Conservation (phyloP, 1,140 invertebrate species). For the Pararge aegeria region DNA sequence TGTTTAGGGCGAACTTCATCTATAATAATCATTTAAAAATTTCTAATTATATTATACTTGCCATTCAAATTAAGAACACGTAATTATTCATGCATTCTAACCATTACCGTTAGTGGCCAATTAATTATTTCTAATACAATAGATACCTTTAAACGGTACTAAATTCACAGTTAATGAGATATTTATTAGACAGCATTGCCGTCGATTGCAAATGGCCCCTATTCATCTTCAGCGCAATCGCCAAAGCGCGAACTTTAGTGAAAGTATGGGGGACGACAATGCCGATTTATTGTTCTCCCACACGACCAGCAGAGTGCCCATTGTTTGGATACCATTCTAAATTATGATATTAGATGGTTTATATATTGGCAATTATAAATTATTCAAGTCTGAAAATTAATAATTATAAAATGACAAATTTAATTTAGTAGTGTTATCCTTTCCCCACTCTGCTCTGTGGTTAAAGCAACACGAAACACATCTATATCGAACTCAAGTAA, state of each 20-base stretch:
- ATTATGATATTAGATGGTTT: not conserved
- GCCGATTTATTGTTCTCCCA: slow-evolving; percentile 30
- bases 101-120: not conserved
- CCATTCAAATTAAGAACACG: not conserved
- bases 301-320: not conserved
- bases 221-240: slow-evolving; percentile 43
- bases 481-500: no score
- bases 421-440: no score
- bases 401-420: not conserved
- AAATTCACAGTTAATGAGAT: slow-evolving; percentile 20
- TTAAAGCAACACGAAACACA: no score
- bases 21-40: not conserved
- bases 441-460: no score
- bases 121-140: not conserved
- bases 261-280: slow-evolving; percentile 33
- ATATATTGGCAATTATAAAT: not conserved
- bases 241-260: slow-evolving; percentile 39
- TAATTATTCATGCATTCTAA: not conserved
- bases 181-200: slow-evolving; percentile 31
- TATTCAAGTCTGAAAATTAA: not conserved
- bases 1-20: no score
- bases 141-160: not conserved
- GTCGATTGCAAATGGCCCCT: slow-evolving; percentile 38
- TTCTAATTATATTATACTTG: not conserved
- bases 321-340: slow-evolving; percentile 1